Evolutionary conservation across 1,140 invertebrate genomes (phyloP), one percentile per base, ranked within the genome.

Genomic region (Drosophila nigromelanica): DNA sequence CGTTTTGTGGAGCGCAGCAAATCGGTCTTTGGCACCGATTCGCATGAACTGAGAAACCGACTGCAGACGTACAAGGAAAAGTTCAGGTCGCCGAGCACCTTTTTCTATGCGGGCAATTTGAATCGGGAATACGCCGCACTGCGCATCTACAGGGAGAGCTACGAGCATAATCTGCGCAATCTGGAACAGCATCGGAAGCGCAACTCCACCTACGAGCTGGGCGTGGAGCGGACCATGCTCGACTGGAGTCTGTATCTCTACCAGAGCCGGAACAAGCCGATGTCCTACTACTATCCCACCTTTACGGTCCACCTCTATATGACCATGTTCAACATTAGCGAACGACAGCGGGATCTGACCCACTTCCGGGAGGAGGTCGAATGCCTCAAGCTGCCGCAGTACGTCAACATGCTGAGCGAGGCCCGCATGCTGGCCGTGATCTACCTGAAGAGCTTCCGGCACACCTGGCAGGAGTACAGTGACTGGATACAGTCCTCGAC

Each of bases 231-330:
- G 0, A 90, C 76, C 0, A 91, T 91, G 74, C 75, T 91, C 7
- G 90, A 91, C 40, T 91, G 90, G 90, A 90, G 79, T 14, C 39
- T 91, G 24, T 91, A 90, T 70, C 58, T 91, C 0, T 89, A 70
- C 35, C 90, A 91, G 42, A 91, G 90, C 50, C 83, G 78, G 6
- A 60, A 80, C 61, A 91, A 90, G 47, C 90, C 90, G 1, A 91
- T 91, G 90, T 89, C 90, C 6, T 91, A 91, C 24, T 91, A 82
- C 39, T 90, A 80, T 69, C 42, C 90, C 35, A 91, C 90, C 0
- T 82, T 91, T 3, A 80, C 76, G 21, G 87, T 91, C 1, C 90
- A 91, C 51, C 50, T 91, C 10, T 91, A 91, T 47, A 91, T 91
- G 90, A 80, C 74, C 15, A 48, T 91, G 14, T 91, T 86, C 24